These are phyloP conservation scores for Remorina albescens DNA, from an alignment of 2,797 vertebrate genomes.

Conservation along the genomic window DNA sequence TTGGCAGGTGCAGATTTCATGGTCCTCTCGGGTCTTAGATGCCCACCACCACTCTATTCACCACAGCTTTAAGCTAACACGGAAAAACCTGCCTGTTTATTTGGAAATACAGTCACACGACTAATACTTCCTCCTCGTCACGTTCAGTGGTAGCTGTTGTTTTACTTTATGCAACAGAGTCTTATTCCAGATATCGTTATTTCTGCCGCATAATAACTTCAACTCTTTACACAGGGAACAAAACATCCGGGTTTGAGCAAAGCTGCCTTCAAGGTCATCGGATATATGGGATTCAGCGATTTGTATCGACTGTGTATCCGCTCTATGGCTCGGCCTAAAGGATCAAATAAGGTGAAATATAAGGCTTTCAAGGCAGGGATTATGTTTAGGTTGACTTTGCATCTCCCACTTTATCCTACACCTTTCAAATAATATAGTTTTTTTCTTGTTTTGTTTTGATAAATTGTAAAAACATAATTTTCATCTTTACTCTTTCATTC, in stretches of 20 bases:
- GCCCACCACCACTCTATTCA: no score
- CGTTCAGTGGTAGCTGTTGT: fast-evolving
- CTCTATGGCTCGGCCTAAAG: not conserved
- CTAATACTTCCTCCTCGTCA: not conserved
- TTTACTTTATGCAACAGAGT: not conserved
- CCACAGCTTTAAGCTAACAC: not conserved
- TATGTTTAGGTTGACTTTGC: not conserved
- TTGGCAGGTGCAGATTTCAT: no score
- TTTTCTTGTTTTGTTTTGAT: not conserved
- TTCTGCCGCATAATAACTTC: fast-evolving
- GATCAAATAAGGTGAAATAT: fast-evolving
- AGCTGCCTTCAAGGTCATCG: not conserved
- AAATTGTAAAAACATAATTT: not conserved
- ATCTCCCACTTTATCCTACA: fast-evolving
- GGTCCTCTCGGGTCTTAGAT: no score
- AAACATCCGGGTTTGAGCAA: slow-evolving; percentile 62
- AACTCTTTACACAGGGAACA: not conserved
- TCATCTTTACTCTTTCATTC: not conserved
- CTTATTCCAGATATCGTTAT: not conserved
- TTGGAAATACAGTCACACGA: not conserved
- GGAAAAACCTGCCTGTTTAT: not conserved
- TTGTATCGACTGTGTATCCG: no score
- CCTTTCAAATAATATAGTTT: fast-evolving
- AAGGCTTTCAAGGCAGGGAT: fast-evolving
- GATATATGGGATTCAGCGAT: fast-evolving